Conservation (phyloP, 2,113 vertebrate species). For the Ammospiza caudacuta region DNA sequence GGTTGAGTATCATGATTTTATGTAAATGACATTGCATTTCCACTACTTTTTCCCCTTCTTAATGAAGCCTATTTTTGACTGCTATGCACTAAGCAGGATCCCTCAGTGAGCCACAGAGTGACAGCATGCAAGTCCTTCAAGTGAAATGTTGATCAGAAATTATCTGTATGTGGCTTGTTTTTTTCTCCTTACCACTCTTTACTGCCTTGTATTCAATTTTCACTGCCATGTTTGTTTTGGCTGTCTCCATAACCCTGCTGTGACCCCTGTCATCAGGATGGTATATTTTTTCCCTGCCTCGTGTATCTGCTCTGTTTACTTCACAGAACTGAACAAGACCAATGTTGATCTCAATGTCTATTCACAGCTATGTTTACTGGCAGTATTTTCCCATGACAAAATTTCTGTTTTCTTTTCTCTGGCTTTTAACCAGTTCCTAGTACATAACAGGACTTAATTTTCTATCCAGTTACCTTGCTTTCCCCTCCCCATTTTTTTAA, state of each 20-base stretch:
- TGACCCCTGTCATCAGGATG: slow-evolving; percentile 15
- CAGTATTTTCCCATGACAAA: slow-evolving; percentile 19
- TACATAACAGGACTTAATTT: background rate
- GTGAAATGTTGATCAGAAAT: background rate
- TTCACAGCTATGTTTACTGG: slow-evolving; percentile 32
- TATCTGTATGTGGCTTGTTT: background rate
- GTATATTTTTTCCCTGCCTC: background rate
- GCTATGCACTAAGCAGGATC: background rate
- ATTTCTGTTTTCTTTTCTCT: background rate
- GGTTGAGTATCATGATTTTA: background rate
- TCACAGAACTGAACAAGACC: background rate
- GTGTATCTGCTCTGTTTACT: slow-evolving; percentile 1
- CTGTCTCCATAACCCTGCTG: background rate
- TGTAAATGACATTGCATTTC: background rate
- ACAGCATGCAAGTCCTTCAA: background rate
- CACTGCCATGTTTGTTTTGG: slow-evolving; percentile 22
- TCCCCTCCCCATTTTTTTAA: background rate
- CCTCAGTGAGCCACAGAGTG: background rate
- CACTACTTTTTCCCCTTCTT: background rate
- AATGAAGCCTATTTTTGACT: background rate
- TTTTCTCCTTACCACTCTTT: background rate
- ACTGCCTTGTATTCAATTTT: background rate
- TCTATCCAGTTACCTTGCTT: background rate
- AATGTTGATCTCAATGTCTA: background rate
- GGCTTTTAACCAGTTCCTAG: background rate